Percentiles rank a stretch among this genome's conserved stretches.
Evolutionary conservation across 2,888 invertebrate genomes (phyloP).

Genomic region (Cerastis rubricosa): DNA sequence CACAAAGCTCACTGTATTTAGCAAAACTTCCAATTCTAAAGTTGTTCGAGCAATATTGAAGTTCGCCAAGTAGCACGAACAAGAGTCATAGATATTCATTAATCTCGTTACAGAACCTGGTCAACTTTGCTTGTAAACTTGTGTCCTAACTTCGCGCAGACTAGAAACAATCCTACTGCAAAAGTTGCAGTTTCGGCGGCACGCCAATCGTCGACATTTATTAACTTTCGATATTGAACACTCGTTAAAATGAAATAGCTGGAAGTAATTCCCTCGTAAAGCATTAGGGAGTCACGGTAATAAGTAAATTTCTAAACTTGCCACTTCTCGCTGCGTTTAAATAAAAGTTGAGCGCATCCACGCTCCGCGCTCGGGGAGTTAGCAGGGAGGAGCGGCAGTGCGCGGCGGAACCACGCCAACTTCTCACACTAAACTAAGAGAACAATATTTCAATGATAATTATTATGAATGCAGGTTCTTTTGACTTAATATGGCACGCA

Average conservation of each 20-base stretch:
- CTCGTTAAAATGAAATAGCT: constrained; percentile 30
- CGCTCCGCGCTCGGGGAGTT: constrained; percentile 69
- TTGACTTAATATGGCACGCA: constrained; percentile 35
- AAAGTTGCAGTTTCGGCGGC: constrained; percentile 66
- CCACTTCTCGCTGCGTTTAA: constrained; percentile 71
- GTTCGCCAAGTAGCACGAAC: constrained; percentile 71
- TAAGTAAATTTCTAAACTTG: constrained; percentile 69
- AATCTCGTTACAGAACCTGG: constrained; percentile 75
- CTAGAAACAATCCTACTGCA: constrained; percentile 65
- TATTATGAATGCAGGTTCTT: constrained; percentile 55
- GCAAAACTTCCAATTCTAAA: constrained; percentile 67
- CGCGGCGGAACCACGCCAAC: constrained; percentile 65
- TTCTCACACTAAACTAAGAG: constrained; percentile 70
- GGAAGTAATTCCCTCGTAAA: constrained; percentile 42
- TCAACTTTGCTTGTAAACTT: constrained; percentile 77
- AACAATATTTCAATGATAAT: constrained; percentile 70
- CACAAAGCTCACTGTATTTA: constrained; percentile 62
- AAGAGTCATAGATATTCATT: constrained; percentile 82
- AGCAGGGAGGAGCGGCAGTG: constrained; percentile 48
- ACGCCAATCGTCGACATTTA: constrained; percentile 53
- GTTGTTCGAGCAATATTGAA: constrained; percentile 70
- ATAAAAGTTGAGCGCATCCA: constrained; percentile 77
- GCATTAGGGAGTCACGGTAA: constrained; percentile 47
- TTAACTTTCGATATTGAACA: constrained; percentile 49
- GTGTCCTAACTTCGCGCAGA: constrained; percentile 63